These are phyloP conservation scores for Aphis gossypii DNA, from an alignment of 1,140 invertebrate genomes.

Conservation along the genomic window DNA sequence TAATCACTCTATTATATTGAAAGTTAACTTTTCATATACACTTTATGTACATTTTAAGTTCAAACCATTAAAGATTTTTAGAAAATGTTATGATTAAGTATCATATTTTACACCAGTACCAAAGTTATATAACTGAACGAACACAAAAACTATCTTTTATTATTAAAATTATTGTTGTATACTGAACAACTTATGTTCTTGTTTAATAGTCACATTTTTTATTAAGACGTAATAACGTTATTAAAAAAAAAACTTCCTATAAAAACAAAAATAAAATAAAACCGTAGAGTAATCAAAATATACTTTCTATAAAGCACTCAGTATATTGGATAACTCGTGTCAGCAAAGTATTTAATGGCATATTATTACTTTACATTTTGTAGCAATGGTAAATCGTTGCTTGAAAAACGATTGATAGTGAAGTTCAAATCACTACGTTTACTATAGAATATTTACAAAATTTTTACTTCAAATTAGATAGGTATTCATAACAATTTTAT, in stretches of 20 bases:
- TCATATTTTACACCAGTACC: not conserved
- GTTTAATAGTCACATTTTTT: not conserved
- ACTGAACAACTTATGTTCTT: not conserved
- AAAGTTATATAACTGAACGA: not conserved
- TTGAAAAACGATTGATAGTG: not conserved
- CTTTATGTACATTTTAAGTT: not conserved
- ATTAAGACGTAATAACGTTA: not conserved
- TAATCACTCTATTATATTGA: not conserved
- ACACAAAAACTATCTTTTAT: not conserved
- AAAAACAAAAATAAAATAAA: not conserved
- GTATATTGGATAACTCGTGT: not conserved
- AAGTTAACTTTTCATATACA: not conserved
- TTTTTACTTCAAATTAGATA: not conserved
- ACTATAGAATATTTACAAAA: not conserved
- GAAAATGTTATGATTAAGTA: not conserved
- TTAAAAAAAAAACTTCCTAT: not conserved
- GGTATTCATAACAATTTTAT: not conserved
- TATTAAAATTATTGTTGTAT: not conserved
- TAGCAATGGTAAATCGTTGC: not conserved
- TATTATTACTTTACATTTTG: not conserved
- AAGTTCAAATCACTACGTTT: not conserved
- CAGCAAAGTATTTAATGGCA: not conserved
- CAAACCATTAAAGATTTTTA: not conserved
- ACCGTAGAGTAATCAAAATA: not conserved
- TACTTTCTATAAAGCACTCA: not conserved